Percentiles rank a stretch among this genome's conserved stretches.
phyloP scores from a whole-genome alignment of 2,888 invertebrate genomes.

The Drosophila mimetica region DNA sequence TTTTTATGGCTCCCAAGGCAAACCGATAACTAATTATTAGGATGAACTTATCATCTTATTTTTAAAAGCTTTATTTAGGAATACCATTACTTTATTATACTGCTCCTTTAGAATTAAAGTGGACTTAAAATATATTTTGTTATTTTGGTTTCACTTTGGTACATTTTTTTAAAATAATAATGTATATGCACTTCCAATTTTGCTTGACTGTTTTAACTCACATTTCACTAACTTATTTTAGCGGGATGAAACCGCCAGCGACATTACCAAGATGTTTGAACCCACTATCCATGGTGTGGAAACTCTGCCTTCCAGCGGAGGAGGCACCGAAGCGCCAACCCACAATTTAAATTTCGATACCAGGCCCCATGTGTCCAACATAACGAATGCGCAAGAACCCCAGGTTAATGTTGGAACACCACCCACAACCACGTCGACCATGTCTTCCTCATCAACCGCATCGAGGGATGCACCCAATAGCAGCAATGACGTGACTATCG shows the following conservation, averaged over 20 bases:
- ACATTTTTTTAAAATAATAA: slow-evolving; percentile 27
- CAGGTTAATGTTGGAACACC: slow-evolving; percentile 59
- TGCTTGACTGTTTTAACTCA: slow-evolving; percentile 42
- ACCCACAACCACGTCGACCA: slow-evolving; percentile 69
- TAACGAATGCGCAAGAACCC: slow-evolving; percentile 48
- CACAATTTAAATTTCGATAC: slow-evolving; percentile 45
- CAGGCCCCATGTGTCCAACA: slow-evolving; percentile 40
- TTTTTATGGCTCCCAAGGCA: background rate
- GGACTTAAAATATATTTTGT: slow-evolving; percentile 7
- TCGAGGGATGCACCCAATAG: slow-evolving; percentile 72
- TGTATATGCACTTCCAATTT: slow-evolving; percentile 29
- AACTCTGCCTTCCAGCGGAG: slow-evolving; percentile 48
- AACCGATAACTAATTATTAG: background rate
- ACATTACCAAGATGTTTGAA: slow-evolving; percentile 84
- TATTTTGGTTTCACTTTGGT: slow-evolving; percentile 35
- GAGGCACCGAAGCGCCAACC: slow-evolving; percentile 42
- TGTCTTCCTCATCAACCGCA: slow-evolving; percentile 78
- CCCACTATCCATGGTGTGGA: slow-evolving; percentile 78
- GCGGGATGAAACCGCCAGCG: slow-evolving; percentile 84
- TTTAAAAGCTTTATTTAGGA: background rate
- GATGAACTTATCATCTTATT: background rate
- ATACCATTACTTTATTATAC: slow-evolving; percentile 4
- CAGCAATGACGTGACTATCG: slow-evolving; percentile 74
- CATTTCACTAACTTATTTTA: slow-evolving; percentile 69
- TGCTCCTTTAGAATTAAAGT: slow-evolving; percentile 22